Evolutionary conservation across 1,140 invertebrate species (phyloP).

Genomic region (Lucilia cuprina): DNA sequence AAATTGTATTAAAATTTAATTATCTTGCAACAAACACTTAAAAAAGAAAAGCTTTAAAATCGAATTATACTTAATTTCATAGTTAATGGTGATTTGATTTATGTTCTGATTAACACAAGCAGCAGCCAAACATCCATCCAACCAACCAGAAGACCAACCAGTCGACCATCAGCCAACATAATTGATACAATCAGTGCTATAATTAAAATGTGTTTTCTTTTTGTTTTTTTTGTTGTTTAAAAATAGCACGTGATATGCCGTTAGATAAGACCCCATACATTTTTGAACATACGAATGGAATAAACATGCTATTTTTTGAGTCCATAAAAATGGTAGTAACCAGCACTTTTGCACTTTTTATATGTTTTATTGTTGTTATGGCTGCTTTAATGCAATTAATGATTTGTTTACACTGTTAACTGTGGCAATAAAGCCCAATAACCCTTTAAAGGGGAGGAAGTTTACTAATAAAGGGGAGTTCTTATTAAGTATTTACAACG

Average conservation of each 20-base stretch:
- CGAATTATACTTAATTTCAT: not conserved
- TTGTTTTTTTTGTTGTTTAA: not conserved
- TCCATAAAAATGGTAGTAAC: not conserved
- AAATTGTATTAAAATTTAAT: not conserved
- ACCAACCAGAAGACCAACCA: not conserved
- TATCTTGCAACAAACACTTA: not conserved
- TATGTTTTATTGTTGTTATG: not conserved
- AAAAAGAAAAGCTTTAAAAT: not conserved
- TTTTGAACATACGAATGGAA: no score
- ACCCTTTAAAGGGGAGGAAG: not conserved
- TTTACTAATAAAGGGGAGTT: no score
- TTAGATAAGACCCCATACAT: not conserved
- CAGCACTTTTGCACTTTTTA: not conserved
- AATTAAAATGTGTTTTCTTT: not conserved
- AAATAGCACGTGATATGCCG: constrained; percentile 1
- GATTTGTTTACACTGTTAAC: not conserved
- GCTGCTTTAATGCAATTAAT: not conserved
- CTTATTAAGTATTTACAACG: no score
- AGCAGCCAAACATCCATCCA: not conserved
- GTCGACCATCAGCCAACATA: not conserved
- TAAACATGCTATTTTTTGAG: no score
- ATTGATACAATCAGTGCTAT: not conserved
- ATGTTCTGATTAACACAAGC: not conserved
- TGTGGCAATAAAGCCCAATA: not conserved
- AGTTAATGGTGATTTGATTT: not conserved